Percentiles rank a stretch among this genome's conserved stretches.
phyloP scores from a whole-genome alignment of 2,113 vertebrate genomes.

The Apodemus sylvaticus region DNA sequence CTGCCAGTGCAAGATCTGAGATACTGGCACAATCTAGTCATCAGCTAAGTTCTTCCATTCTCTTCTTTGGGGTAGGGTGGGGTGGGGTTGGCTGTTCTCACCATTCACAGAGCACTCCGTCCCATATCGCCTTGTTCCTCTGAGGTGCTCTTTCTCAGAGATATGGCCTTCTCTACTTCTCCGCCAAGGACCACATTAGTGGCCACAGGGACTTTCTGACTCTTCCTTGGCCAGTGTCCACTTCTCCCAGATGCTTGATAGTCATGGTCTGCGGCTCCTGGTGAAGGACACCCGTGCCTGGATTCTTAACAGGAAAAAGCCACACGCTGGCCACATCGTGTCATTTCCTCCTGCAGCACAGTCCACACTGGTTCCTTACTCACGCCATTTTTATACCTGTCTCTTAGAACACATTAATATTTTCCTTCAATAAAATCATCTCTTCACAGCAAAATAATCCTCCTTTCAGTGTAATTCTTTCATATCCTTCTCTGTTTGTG shows the following conservation, averaged over 20 bases:
- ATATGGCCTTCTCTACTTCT: not conserved
- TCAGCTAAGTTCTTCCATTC: not conserved
- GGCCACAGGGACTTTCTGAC: not conserved
- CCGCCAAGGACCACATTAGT: not conserved
- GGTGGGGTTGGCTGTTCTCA: not conserved
- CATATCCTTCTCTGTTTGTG: not conserved
- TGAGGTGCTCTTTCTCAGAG: not conserved
- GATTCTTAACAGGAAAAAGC: not conserved
- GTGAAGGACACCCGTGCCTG: no score
- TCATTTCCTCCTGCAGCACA: not conserved
- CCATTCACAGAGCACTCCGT: not conserved
- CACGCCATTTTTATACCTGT: not conserved
- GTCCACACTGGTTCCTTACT: no score
- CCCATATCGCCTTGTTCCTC: not conserved
- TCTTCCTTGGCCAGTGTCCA: not conserved
- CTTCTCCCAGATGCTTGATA: not conserved
- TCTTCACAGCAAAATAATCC: not conserved
- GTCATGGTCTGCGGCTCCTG: not conserved
- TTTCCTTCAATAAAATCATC: not conserved
- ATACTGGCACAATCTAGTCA: not conserved
- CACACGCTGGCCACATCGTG: not conserved
- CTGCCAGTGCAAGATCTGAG: not conserved
- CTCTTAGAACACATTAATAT: not conserved
- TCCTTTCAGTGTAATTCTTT: not conserved
- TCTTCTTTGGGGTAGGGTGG: not conserved